Percentiles rank a stretch among this genome's conserved stretches.
phyloP scores from a whole-genome alignment of 2,113 vertebrate species.

The Pseudorectes ferrugineus region DNA sequence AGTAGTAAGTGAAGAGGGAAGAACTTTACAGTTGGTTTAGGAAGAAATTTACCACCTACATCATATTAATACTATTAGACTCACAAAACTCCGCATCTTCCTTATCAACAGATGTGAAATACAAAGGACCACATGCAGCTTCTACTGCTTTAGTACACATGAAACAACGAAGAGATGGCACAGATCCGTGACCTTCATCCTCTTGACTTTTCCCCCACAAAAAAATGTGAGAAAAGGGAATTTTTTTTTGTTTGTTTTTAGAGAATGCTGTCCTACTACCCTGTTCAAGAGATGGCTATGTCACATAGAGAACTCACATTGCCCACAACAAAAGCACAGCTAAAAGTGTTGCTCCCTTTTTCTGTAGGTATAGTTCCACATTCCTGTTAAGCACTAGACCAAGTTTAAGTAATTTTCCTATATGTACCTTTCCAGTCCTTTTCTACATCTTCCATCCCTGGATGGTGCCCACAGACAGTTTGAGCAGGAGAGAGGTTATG shows the following conservation, averaged over 20 bases:
- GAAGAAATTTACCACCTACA: neutral
- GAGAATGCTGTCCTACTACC: neutral
- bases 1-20: neutral
- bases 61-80: neutral
- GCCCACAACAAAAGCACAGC: neutral
- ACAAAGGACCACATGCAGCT: neutral
- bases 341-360: neutral
- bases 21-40: neutral
- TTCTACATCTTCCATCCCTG: neutral
- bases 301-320: neutral
- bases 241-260: neutral
- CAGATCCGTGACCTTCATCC: accelerated
- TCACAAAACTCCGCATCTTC: neutral
- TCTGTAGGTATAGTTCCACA: neutral
- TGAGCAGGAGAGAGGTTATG: neutral
- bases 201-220: neutral
- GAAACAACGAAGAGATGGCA: neutral
- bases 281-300: neutral
- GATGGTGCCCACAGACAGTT: neutral
- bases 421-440: neutral
- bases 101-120: neutral
- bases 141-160: neutral
- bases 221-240: neutral
- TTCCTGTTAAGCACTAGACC: neutral
- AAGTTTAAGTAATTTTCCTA: neutral